Evolutionary conservation across 2,888 invertebrate genomes (phyloP).

Genomic region (Anoplius nigerrimus): DNA sequence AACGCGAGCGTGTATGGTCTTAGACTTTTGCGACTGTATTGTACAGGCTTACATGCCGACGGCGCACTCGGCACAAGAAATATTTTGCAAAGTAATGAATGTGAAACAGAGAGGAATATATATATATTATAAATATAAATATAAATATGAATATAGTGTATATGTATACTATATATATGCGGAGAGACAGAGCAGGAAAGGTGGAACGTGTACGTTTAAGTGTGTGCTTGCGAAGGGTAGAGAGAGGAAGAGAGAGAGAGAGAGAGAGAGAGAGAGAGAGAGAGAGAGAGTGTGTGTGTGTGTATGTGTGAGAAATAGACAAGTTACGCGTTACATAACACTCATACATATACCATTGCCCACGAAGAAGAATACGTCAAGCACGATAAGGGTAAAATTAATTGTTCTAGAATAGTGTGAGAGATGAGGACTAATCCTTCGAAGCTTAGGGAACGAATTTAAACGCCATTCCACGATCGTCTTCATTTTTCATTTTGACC

Average conservation of each 20-base stretch:
- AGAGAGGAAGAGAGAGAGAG: conserved; percentile 16
- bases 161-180: conserved; percentile 53
- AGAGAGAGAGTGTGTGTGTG: conserved; percentile 11
- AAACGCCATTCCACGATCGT: conserved; percentile 61
- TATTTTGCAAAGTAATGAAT: conserved; percentile 67
- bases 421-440: conserved; percentile 42
- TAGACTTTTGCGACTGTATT: conserved; percentile 65
- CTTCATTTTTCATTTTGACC: conserved; percentile 43
- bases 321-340: conserved; percentile 40
- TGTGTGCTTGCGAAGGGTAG: conserved; percentile 4
- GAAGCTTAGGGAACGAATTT: conserved; percentile 51
- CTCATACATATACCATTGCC: conserved; percentile 46
- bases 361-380: conserved; percentile 36
- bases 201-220: too few relatives aligned
- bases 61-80: conserved; percentile 59
- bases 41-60: conserved; percentile 64
- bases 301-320: neutral
- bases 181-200: conserved; percentile 20
- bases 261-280: conserved; percentile 19
- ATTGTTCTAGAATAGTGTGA: conserved; percentile 47
- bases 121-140: conserved; percentile 48
- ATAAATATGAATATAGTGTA: conserved; percentile 58
- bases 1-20: conserved; percentile 54
- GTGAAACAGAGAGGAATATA: conserved; percentile 54
- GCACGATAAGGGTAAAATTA: conserved; percentile 55